These are phyloP conservation scores for Chitala chitala DNA, from an alignment of 2,113 vertebrate species.

Conservation along the genomic window DNA sequence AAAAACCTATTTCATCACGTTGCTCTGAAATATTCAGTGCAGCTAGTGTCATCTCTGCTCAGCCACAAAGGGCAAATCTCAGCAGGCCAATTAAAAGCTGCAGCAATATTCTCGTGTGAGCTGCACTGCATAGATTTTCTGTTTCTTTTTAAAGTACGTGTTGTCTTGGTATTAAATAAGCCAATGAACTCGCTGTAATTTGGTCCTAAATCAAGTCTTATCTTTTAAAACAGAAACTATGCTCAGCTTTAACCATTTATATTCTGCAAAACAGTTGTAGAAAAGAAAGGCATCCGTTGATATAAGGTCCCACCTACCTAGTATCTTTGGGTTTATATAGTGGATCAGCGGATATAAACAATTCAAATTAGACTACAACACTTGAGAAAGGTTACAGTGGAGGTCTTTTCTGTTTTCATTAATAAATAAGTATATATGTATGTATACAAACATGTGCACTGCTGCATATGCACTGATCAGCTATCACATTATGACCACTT, in stretches of 20 bases:
- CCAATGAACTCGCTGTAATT: constrained; percentile 17
- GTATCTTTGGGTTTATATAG: neutral
- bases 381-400: too few species aligned
- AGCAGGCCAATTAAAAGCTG: constrained; percentile 25
- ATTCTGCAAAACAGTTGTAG: constrained; percentile 9
- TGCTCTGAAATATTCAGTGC: constrained; percentile 18
- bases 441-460: too few species aligned
- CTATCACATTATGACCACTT: too few species aligned
- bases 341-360: too few species aligned
- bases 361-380: too few species aligned
- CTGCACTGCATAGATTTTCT: constrained; percentile 20
- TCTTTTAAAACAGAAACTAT: neutral
- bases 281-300: neutral
- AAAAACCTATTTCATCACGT: constrained; percentile 17
- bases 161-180: constrained; percentile 13
- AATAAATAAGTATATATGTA: too few species aligned
- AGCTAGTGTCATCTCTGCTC: constrained; percentile 13
- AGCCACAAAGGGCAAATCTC: constrained; percentile 27
- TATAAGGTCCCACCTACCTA: neutral
- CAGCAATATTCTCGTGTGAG: constrained; percentile 19
- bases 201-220: constrained; percentile 13
- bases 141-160: constrained; percentile 18
- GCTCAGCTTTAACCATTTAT: constrained; percentile 4
- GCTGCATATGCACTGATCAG: too few species aligned
- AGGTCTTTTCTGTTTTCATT: too few species aligned